These are phyloP conservation scores for Busseola fusca DNA, from an alignment of 2,888 invertebrate species.

Conservation along the genomic window DNA sequence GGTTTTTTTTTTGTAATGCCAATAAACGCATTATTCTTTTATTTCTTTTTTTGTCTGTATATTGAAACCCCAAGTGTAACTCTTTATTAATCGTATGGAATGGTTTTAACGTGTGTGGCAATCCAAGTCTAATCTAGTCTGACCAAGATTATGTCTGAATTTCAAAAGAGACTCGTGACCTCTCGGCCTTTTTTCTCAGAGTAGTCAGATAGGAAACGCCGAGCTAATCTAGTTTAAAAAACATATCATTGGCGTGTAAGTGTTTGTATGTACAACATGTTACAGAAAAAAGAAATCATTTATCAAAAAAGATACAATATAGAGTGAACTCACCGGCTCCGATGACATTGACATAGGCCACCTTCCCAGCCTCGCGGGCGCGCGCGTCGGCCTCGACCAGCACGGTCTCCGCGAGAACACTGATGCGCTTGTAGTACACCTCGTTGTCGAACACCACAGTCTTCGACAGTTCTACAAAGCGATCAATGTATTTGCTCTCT, in stretches of 20 bases:
- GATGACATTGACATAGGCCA: slow-evolving; percentile 91
- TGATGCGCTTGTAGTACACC: slow-evolving; percentile 86
- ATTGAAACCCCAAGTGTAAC: neutral
- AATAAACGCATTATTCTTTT: no score
- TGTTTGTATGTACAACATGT: no score
- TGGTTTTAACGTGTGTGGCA: no score
- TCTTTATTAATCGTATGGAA: neutral
- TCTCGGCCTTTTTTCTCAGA: no score
- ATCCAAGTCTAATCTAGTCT: no score
- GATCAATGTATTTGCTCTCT: slow-evolving; percentile 72
- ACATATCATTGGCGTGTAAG: no score
- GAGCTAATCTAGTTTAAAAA: no score
- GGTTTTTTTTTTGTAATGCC: no score
- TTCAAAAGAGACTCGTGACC: no score
- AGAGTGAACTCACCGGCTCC: slow-evolving; percentile 76
- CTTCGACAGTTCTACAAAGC: slow-evolving; percentile 69
- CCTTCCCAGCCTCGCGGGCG: slow-evolving; percentile 83
- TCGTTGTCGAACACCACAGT: slow-evolving; percentile 79
- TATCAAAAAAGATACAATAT: neutral
- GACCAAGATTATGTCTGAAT: no score
- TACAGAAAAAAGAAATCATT: no score
- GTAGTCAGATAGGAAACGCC: no score
- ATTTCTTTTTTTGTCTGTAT: neutral
- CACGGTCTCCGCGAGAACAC: slow-evolving; percentile 89
- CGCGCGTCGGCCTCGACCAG: slow-evolving; percentile 90